Evolutionary conservation across 2,888 invertebrate genomes (phyloP).

Genomic region (Leucoma salicis): DNA sequence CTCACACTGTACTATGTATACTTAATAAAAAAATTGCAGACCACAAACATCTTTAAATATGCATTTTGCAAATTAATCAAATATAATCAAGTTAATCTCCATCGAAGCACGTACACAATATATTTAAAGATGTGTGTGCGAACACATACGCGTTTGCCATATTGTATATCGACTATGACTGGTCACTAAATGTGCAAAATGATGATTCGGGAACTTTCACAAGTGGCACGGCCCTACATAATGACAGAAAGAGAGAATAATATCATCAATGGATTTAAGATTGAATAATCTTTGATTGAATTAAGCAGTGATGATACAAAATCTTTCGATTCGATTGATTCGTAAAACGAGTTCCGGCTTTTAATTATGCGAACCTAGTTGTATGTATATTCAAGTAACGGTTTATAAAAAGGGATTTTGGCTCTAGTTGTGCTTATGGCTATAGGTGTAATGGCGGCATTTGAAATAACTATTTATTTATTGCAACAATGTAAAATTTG

Average conservation of each 20-base stretch:
- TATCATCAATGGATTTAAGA: conserved; percentile 12
- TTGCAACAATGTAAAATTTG: too few relatives aligned
- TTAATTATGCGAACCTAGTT: background rate
- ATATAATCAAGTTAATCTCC: background rate
- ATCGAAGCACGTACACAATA: conserved; percentile 11
- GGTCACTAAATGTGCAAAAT: conserved; percentile 38
- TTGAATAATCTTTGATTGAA: conserved; percentile 12
- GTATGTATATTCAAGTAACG: background rate
- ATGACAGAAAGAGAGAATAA: conserved; percentile 20
- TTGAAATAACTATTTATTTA: too few relatives aligned
- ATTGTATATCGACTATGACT: conserved; percentile 38
- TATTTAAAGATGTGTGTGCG: background rate
- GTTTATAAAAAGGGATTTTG: too few relatives aligned
- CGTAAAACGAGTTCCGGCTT: conserved; percentile 11
- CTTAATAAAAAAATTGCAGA: background rate
- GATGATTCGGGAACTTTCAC: conserved; percentile 45
- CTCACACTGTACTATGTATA: too few relatives aligned
- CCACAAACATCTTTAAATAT: background rate
- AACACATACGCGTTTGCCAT: conserved; percentile 5
- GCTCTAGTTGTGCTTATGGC: too few relatives aligned
- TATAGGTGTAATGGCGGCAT: too few relatives aligned
- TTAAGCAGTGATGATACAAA: conserved; percentile 9
- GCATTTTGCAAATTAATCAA: conserved; percentile 13
- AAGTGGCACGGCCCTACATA: conserved; percentile 26
- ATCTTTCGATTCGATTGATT: conserved; percentile 7